These are phyloP conservation scores for Cossypha dichroa DNA, from an alignment of 2,797 vertebrate species.

Conservation along the genomic window DNA sequence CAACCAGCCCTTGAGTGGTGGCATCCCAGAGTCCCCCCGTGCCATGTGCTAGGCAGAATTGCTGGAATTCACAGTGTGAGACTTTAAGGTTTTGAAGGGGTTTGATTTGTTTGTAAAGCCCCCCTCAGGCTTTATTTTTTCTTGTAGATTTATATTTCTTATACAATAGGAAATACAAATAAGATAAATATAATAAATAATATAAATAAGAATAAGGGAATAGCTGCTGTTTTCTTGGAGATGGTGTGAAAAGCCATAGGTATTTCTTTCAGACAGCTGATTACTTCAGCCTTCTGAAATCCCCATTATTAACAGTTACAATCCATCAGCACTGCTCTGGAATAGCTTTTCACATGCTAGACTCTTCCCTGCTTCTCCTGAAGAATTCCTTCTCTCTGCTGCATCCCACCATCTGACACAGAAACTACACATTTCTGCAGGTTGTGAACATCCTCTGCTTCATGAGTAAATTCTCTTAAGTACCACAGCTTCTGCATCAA, in stretches of 20 bases:
- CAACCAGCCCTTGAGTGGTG: neutral
- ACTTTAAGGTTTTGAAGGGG: neutral
- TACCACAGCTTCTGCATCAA: neutral
- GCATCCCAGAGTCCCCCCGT: neutral
- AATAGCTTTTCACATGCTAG: neutral
- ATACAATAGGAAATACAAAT: neutral
- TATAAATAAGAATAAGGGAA: neutral
- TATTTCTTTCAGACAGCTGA: neutral
- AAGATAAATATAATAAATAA: neutral
- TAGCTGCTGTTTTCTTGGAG: neutral
- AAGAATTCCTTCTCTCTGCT: neutral
- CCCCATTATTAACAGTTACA: neutral
- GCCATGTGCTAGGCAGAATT: neutral
- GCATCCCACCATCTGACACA: fast-evolving
- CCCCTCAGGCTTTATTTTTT: neutral
- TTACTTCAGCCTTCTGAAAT: neutral
- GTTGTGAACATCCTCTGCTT: neutral
- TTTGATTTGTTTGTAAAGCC: neutral
- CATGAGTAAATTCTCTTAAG: neutral
- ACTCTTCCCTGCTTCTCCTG: neutral
- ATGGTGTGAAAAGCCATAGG: neutral
- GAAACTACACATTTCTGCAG: neutral
- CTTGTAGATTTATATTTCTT: neutral
- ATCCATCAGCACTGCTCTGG: neutral
- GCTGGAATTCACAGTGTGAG: neutral